phyloP scores from a whole-genome alignment of 2,113 vertebrate species.

The Sclerurus mexicanus region DNA sequence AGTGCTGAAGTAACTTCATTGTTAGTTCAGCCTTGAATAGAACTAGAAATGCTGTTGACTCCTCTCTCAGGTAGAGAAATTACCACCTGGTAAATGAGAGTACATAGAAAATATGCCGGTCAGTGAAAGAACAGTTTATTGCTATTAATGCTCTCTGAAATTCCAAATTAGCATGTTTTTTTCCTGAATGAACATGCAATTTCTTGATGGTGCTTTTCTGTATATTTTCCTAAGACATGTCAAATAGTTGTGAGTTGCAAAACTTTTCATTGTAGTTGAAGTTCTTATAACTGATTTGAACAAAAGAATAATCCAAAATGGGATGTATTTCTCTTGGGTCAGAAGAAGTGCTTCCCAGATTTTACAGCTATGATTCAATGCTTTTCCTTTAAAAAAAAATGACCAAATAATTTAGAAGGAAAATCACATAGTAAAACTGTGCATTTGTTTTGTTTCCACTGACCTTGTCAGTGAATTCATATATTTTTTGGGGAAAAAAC shows the following conservation, averaged over 20 bases:
- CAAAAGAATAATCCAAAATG: background rate
- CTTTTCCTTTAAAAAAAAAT: background rate
- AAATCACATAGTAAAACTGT: background rate
- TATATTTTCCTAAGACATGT: background rate
- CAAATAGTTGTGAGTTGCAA: background rate
- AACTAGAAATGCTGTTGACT: background rate
- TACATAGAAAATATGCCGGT: background rate
- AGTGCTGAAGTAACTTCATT: background rate
- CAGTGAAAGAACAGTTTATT: background rate
- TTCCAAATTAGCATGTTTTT: background rate
- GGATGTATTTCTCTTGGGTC: background rate
- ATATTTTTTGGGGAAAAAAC: background rate
- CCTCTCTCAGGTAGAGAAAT: background rate
- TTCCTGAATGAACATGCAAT: background rate
- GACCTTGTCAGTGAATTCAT: background rate
- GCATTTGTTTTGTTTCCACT: background rate
- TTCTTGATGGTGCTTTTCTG: background rate
- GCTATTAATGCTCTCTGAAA: background rate
- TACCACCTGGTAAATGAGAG: background rate
- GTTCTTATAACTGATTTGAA: background rate
- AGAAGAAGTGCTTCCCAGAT: background rate
- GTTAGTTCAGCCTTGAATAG: background rate
- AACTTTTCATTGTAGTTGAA: background rate
- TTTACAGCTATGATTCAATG: background rate
- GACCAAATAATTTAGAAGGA: background rate